Evolutionary conservation across 2,797 vertebrate genomes (phyloP), one percentile per base, ranked within the genome.

Genomic region (Etheostoma nigrum): DNA sequence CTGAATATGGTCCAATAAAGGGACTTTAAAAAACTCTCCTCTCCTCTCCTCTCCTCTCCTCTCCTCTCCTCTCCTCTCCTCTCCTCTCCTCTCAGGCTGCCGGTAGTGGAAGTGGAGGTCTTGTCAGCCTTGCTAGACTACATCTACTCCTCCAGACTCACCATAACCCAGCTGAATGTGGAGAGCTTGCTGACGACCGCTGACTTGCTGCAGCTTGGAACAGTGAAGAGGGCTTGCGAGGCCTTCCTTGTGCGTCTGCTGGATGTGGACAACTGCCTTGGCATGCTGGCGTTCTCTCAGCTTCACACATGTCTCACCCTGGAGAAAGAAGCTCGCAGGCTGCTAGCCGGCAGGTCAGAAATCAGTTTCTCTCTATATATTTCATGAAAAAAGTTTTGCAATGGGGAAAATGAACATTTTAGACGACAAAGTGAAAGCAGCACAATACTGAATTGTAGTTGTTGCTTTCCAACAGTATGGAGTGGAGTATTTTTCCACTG

Each of bases 191-290:
- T 96, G 85, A 95, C 95, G 85, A 95, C 94, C 0, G 93, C 94
- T 3, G 95, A 96, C 89, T 96, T 95, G 94, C 86, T 96, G 65
- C 94, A 96, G 89, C 95, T 96, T 55, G 93, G 94, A 0, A 94
- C 94, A 0, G 86, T 96, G 59, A 93, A 95, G 4, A 92, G 93
- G 0, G 94, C 96, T 0, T 95, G 95, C 93, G 82, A 74, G 59
- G 59, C 64, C 73, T 49, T 66, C 45, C 2, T 25, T 13, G 11
- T 48, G 40, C 93, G 91, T 87, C 95, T 95, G 70, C 95, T 96
- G 5, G 87, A 93, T 47, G 92, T 94, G n/a, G 93, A 95, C 83
- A 95, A 95, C 91, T 96, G 96, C 86, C 86, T 96, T 71, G 93
- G 94, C 87, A 95, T 95, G 94, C 92, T 95, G 94, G 86, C 95